Evolutionary conservation across 2,888 invertebrate species (phyloP).

Genomic region (Rhaphigaster nebulosa): DNA sequence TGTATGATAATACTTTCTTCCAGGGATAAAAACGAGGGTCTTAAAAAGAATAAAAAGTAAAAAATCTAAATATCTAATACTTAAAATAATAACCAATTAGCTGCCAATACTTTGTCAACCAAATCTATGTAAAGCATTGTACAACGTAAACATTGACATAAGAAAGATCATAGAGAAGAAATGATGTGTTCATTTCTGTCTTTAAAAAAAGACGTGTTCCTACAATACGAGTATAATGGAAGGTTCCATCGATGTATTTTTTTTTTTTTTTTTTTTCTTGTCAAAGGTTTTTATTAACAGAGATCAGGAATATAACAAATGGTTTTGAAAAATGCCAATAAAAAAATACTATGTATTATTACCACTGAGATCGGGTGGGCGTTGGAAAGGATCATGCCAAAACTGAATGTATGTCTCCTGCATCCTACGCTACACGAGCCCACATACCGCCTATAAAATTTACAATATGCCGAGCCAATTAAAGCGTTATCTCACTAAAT

Average conservation of each 20-base stretch:
- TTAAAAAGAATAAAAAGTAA: too few species aligned
- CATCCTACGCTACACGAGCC: background rate
- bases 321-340: background rate
- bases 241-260: background rate
- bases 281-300: background rate
- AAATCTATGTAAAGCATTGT: background rate
- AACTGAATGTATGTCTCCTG: background rate
- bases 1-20: too few species aligned
- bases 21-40: too few species aligned
- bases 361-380: background rate
- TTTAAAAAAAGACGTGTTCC: background rate
- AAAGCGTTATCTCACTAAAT: background rate
- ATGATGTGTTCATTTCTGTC: background rate
- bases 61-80: too few species aligned
- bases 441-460: slow-evolving; percentile 15
- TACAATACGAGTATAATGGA: too few species aligned
- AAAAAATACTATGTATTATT: slow-evolving; percentile 10
- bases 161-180: background rate
- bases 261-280: background rate
- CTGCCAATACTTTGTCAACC: too few species aligned
- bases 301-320: background rate
- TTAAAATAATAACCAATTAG: too few species aligned
- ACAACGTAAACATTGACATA: background rate
- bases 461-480: slow-evolving; percentile 14
- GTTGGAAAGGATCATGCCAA: slow-evolving; percentile 2